phyloP scores from a whole-genome alignment of 1,140 invertebrate genomes.

The Micrasema minimum region DNA sequence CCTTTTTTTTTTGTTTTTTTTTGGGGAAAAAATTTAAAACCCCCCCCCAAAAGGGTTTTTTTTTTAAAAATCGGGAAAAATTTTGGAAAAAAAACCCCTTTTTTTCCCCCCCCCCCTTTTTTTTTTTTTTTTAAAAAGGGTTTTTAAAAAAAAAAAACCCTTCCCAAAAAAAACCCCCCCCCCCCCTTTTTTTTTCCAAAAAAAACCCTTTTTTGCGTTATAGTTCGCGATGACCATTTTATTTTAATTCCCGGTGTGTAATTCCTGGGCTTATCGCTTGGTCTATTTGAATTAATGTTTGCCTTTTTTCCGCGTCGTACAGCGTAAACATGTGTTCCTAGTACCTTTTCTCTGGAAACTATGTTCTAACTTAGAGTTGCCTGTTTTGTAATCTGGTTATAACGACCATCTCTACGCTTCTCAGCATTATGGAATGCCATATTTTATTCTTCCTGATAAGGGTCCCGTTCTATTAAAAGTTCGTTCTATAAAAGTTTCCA shows the following conservation, averaged over 20 bases:
- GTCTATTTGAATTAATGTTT: slow-evolving; percentile 47
- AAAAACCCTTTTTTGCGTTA: slow-evolving; percentile 55
- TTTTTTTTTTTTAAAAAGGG: too few species aligned
- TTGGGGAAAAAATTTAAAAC: too few species aligned
- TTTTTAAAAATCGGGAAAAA: too few species aligned
- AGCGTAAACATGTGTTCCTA: slow-evolving; percentile 43
- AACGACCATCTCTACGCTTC: slow-evolving; percentile 33
- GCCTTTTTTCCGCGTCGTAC: slow-evolving; percentile 16
- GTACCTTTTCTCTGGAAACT: slow-evolving; percentile 26
- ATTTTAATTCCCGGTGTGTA: slow-evolving; percentile 51
- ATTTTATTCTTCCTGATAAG: slow-evolving; percentile 29
- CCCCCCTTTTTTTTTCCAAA: too few species aligned
- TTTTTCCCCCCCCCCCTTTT: too few species aligned
- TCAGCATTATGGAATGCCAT: slow-evolving; percentile 34
- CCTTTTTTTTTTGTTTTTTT: too few species aligned
- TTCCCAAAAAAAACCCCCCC: too few species aligned
- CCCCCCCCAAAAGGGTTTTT: too few species aligned
- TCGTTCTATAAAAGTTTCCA: too few species aligned
- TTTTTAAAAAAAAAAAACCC: too few species aligned
- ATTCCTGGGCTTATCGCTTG: slow-evolving; percentile 42
- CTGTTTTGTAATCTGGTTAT: slow-evolving; percentile 31
- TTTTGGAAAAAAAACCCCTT: too few species aligned
- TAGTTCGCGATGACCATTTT: slow-evolving; percentile 46
- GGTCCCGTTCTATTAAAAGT: slow-evolving; percentile 33
- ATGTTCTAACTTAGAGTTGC: slow-evolving; percentile 26